Percentiles rank a stretch among this genome's conserved stretches.
Conservation (phyloP, 2,797 vertebrate species). For the Ammospiza maritima region DNA sequence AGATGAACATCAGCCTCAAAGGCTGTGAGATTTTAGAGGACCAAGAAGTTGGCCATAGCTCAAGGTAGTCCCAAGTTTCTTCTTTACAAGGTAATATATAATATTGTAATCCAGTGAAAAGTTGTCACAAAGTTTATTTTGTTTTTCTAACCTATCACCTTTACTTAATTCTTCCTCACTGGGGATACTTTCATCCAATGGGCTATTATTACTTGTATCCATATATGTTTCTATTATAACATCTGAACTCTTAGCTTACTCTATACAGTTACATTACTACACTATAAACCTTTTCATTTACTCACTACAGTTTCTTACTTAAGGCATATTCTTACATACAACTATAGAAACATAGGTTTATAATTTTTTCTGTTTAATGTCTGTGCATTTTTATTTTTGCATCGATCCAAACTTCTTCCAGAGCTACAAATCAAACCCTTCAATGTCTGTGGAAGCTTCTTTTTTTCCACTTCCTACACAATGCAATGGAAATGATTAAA, state of each 20-base stretch:
- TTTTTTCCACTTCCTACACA: not conserved
- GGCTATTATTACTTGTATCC: not conserved
- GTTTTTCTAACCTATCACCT: not conserved
- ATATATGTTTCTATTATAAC: not conserved
- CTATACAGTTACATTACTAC: not conserved
- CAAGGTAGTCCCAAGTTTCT: not conserved
- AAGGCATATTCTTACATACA: not conserved
- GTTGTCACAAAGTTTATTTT: not conserved
- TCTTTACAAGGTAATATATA: not conserved
- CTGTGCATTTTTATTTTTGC: not conserved
- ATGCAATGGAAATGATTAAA: not conserved
- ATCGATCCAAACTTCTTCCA: not conserved
- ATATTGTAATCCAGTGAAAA: not conserved
- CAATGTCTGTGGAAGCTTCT: not conserved
- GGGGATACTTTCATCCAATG: not conserved
- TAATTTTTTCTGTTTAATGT: not conserved
- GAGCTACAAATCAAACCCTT: not conserved
- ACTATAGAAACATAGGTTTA: not conserved
- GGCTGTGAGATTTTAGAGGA: not conserved
- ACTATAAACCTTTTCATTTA: not conserved
- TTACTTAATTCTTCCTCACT: not conserved
- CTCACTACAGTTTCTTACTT: not conserved
- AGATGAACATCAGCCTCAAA: not conserved
- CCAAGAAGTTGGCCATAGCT: not conserved
- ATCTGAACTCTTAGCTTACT: not conserved